phyloP scores from a whole-genome alignment of 1,140 invertebrate species.

The Campoletis sonorensis region DNA sequence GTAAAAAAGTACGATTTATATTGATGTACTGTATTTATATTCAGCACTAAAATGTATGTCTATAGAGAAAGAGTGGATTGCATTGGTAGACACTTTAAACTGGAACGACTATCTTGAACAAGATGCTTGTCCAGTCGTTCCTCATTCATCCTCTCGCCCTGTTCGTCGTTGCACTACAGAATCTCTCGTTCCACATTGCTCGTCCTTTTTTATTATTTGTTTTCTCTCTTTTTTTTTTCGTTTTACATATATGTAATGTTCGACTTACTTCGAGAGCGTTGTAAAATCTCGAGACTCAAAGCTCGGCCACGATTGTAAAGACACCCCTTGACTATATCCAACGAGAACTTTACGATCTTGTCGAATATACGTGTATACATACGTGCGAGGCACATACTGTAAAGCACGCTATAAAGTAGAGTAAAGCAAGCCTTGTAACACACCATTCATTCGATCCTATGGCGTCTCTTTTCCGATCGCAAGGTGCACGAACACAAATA shows the following conservation, averaged over 20 bases:
- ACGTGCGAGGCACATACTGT: constrained; percentile 9
- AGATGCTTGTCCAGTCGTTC: constrained; percentile 53
- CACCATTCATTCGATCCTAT: constrained; percentile 6
- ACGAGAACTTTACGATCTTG: constrained; percentile 39
- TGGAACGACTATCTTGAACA: constrained; percentile 30
- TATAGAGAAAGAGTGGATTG: constrained; percentile 1
- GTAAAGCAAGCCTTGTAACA: constrained; percentile 7
- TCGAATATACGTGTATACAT: constrained; percentile 27
- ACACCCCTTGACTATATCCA: constrained; percentile 32
- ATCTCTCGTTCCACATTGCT: not conserved
- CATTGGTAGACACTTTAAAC: constrained; percentile 34
- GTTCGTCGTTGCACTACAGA: not conserved
- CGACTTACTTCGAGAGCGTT: not conserved
- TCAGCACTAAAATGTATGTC: not conserved
- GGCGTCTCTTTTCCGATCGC: constrained; percentile 20
- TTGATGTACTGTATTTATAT: too few relatives aligned
- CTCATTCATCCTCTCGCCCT: constrained; percentile 57
- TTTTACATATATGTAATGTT: not conserved
- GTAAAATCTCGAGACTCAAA: constrained; percentile 38
- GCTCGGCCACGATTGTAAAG: constrained; percentile 43
- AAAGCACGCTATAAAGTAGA: constrained; percentile 31
- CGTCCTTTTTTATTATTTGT: not conserved
- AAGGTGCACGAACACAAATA: constrained; percentile 33
- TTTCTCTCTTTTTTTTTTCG: not conserved
- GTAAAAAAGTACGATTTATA: not conserved